Conservation (phyloP, 2,797 vertebrate genomes). For the Gambelia wislizenii region DNA sequence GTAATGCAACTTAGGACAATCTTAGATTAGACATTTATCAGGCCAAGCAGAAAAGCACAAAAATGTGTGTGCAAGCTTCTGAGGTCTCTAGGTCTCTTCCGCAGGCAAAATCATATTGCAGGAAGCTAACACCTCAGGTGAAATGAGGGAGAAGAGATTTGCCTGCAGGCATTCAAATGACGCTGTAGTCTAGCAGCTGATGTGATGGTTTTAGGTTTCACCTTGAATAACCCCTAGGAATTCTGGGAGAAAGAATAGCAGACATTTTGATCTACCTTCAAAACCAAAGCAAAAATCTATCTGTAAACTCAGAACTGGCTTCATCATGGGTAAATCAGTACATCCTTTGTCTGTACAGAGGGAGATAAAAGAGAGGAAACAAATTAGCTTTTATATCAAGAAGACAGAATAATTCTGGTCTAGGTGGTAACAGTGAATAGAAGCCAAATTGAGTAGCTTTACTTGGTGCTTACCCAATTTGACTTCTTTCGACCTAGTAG, state of each 20-base stretch:
- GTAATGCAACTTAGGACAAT: background rate
- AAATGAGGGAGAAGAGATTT: background rate
- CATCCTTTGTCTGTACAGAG: too few species aligned
- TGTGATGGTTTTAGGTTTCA: background rate
- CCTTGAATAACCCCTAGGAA: background rate
- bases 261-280: too few species aligned
- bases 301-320: too few species aligned
- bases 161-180: background rate
- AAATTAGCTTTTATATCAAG: background rate
- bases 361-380: background rate
- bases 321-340: too few species aligned
- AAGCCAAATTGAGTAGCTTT: background rate
- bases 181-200: too few species aligned
- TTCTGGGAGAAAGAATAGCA: too few species aligned
- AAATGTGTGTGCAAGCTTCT: background rate
- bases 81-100: background rate
- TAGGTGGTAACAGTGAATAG: background rate
- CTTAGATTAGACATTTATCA: too few species aligned
- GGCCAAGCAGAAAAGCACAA: background rate
- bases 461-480: background rate
- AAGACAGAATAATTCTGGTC: background rate
- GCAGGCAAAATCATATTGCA: background rate
- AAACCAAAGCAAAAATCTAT: background rate
- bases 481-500: background rate
- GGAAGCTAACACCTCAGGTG: background rate